Conservation (phyloP, 2,888 invertebrate species). For the Tortrix viridana region DNA sequence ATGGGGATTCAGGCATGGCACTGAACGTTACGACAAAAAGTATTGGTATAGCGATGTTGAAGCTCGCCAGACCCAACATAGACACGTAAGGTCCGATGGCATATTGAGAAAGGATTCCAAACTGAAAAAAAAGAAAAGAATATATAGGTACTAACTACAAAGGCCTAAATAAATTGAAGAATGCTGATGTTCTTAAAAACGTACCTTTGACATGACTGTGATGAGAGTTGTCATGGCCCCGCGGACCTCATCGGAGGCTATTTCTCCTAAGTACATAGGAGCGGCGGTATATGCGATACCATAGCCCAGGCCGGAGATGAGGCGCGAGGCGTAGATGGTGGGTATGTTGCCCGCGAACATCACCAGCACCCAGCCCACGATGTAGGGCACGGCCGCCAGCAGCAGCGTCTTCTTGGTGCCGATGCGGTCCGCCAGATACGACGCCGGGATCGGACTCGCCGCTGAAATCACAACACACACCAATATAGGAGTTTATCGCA, state of each 20-base stretch:
- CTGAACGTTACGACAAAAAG: slow-evolving; percentile 83
- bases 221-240: slow-evolving; percentile 85
- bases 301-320: slow-evolving; percentile 86
- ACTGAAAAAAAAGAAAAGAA: slow-evolving; percentile 69
- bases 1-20: slow-evolving; percentile 87
- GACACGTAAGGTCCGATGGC: slow-evolving; percentile 84
- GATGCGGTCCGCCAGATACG: slow-evolving; percentile 85
- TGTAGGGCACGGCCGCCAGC: slow-evolving; percentile 84
- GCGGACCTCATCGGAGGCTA: slow-evolving; percentile 84
- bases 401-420: slow-evolving; percentile 87
- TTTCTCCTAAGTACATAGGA: slow-evolving; percentile 86
- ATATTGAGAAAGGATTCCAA: slow-evolving; percentile 85
- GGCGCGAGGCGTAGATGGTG: slow-evolving; percentile 83
- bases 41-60: slow-evolving; percentile 82
- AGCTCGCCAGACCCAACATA: slow-evolving; percentile 81
- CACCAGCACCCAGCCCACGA: slow-evolving; percentile 86
- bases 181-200: slow-evolving; percentile 20
- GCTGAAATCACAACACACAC: slow-evolving; percentile 64
- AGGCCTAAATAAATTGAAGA: background rate
- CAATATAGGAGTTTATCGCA: slow-evolving; percentile 24
- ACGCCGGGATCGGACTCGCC: slow-evolving; percentile 85
- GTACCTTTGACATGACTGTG: slow-evolving; percentile 83
- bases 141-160: too few species aligned
- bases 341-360: slow-evolving; percentile 83
- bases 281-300: slow-evolving; percentile 85